Conservation (phyloP, 1,140 invertebrate genomes). For the Drosophila truncata region DNA sequence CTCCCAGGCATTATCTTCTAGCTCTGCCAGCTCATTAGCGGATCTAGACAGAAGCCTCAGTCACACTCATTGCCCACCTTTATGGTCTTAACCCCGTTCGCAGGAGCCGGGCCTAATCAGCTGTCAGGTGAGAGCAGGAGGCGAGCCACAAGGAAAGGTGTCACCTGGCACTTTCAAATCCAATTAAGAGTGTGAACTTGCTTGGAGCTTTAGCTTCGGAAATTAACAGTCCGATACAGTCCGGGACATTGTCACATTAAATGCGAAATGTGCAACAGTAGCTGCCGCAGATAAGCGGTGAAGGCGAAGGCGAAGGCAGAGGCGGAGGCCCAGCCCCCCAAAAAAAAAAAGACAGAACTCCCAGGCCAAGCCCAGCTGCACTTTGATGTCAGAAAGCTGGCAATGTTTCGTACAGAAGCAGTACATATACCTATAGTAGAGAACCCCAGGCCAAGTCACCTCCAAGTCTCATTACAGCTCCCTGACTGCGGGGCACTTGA, state of each 20-base stretch:
- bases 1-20: conserved; percentile 58
- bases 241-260: conserved; percentile 78
- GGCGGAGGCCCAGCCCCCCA: conserved; percentile 14
- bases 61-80: conserved; percentile 22
- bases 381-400: conserved; percentile 69
- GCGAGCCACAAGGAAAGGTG: conserved; percentile 31
- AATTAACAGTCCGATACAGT: conserved; percentile 75
- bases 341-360: conserved; percentile 36
- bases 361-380: conserved; percentile 77
- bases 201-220: conserved; percentile 36
- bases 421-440: conserved; percentile 7
- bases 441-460: conserved; percentile 32
- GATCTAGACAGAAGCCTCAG: conserved; percentile 13
- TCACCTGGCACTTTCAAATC: conserved; percentile 77
- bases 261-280: conserved; percentile 78
- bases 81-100: conserved; percentile 66
- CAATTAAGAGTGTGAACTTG: conserved; percentile 83
- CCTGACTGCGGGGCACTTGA: conserved; percentile 23
- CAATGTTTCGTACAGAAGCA: conserved; percentile 19
- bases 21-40: conserved; percentile 47
- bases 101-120: conserved; percentile 65
- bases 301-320: conserved; percentile 6
- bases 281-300: conserved; percentile 47
- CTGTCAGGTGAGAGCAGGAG: conserved; percentile 50
- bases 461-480: conserved; percentile 66